Evolutionary conservation across 2,888 invertebrate genomes (phyloP).

Genomic region (Xanthia icteritia): DNA sequence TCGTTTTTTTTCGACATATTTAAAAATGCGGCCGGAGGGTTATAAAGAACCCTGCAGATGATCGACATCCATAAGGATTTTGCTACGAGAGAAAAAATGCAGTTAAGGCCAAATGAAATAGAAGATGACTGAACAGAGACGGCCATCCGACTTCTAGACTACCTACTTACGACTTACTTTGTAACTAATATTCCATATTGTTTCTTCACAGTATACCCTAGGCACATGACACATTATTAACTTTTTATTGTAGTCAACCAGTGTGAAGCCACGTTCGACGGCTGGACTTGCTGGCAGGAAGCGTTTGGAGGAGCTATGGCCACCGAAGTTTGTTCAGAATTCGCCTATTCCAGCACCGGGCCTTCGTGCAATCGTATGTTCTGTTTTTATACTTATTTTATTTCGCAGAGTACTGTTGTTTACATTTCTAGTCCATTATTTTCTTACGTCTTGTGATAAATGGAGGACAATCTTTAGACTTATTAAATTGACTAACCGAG

Average conservation of each 20-base stretch:
- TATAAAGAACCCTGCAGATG: not conserved
- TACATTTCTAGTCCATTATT: conserved; percentile 2
- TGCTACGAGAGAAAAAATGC: no score
- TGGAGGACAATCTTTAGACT: not conserved
- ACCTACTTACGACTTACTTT: not conserved
- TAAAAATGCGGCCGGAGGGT: no score
- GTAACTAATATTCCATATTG: not conserved
- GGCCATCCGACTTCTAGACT: not conserved
- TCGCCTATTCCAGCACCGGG: conserved; percentile 89
- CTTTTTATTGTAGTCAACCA: conserved; percentile 53
- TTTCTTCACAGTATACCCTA: not conserved
- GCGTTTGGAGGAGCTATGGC: conserved; percentile 82
- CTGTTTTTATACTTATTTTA: not conserved
- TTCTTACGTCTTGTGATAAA: not conserved
- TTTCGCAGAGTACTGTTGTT: not conserved
- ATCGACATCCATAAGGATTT: not conserved
- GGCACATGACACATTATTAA: not conserved
- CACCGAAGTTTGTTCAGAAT: conserved; percentile 89
- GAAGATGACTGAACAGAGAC: not conserved
- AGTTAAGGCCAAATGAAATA: not conserved
- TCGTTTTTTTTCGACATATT: no score
- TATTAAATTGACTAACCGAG: not conserved
- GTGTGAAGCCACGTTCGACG: conserved; percentile 91
- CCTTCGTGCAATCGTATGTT: conserved; percentile 91
- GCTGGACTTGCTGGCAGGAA: conserved; percentile 91